Evolutionary conservation across 2,888 invertebrate genomes (phyloP).

Genomic region (Microplitis deprimator): DNA sequence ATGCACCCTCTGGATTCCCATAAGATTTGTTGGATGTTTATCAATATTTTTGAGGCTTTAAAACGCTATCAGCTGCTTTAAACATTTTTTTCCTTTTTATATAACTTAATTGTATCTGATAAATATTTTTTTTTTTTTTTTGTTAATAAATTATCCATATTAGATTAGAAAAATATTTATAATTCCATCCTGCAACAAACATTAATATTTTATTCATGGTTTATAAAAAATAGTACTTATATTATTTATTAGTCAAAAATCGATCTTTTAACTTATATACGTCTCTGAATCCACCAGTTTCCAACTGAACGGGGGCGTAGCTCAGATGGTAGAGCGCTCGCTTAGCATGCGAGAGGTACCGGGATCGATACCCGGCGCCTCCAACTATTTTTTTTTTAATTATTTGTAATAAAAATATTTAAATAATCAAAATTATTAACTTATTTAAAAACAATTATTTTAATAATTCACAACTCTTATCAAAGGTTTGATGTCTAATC

Average conservation of each 20-base stretch:
- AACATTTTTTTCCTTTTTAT: not conserved
- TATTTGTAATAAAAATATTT: conserved; percentile 16
- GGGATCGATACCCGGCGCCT: conserved; percentile 57
- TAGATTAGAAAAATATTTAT: not conserved
- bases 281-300: not conserved
- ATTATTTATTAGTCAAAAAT: not conserved
- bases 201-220: not conserved
- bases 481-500: conserved; percentile 45
- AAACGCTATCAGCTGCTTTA: not conserved
- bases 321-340: conserved; percentile 70
- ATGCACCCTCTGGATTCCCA: conserved; percentile 66
- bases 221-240: not conserved
- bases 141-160: too few relatives aligned
- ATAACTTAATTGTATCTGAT: not conserved
- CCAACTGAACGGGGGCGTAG: conserved; percentile 62
- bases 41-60: not conserved
- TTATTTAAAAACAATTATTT: conserved; percentile 26
- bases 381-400: conserved; percentile 43
- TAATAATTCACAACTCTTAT: conserved; percentile 11
- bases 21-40: conserved; percentile 52
- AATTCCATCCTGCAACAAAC: not conserved
- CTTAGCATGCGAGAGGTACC: conserved; percentile 70
- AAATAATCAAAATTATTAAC: not conserved
- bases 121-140: too few relatives aligned
- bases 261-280: not conserved